Base-by-base conservation (phyloP, 2,797 vertebrate genomes). In the Hoplostethus mediterraneus region DNA sequence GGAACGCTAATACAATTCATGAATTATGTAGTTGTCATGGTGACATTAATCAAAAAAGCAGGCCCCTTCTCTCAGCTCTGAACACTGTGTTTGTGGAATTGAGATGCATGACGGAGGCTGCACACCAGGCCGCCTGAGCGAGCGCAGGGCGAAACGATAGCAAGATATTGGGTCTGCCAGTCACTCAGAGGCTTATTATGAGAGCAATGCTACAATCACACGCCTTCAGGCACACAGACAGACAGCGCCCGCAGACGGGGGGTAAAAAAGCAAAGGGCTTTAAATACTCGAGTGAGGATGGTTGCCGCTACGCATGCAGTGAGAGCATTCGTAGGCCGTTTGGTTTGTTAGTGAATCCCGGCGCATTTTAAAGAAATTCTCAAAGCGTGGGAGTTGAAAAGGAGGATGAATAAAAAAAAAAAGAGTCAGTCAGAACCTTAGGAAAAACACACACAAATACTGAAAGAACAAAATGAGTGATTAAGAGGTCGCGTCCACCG, bases 21-120 rank as follows among this genome's bases (percentile, higher is more conserved):
- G 92, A 94, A 94, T 95, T 94, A 94, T 94, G 92, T 91, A 94
- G 93, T 94, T 94, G 94, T 94, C 94, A 94, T 91, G 90, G 92
- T 68, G 92, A 94, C 92, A 93, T 95, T 93, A 91, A 95, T 95
- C 93, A 93, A 92, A 94, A 93, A 83, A 21, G 81, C 83, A 80
- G 83, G 67, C 61, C 70, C 75, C 81, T 73, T 88, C 89, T 87
- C 89, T 84, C 66, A 10, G 78, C 74, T 77, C 62, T 16, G 79
- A 91, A 90, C 89, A 90, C 85, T 92, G 90, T 92, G 93, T 93
- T 92, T 91, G 92, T 90, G 87, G 89, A 91, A 93, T 93, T 93
- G 89, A 93, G 90, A 94, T 94, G 92, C 92, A 92, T 84, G 80
- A 89, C 76, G 77, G 57, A 64, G 83, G 77, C 78, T 82, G 83